Evolutionary conservation across 2,797 vertebrate species (phyloP).

Genomic region (Craterocephalus amniculus): DNA sequence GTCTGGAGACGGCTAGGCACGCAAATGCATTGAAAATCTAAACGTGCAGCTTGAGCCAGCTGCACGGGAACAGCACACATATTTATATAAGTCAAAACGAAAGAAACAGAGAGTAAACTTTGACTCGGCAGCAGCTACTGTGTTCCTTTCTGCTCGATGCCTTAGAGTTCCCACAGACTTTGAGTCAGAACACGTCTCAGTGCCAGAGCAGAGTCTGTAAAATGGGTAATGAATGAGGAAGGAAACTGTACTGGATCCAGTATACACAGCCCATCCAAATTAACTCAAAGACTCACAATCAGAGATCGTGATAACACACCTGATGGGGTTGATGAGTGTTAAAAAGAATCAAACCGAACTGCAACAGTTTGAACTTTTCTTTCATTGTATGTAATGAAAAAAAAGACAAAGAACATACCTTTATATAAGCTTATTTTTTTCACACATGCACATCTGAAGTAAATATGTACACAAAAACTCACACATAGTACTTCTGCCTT

Average conservation of each 20-base stretch:
- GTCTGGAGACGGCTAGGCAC: slow-evolving; percentile 12
- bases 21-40: slow-evolving; percentile 7
- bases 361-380: slow-evolving; percentile 6
- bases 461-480: slow-evolving; percentile 31
- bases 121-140: slow-evolving; percentile 56
- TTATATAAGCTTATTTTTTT: slow-evolving; percentile 18
- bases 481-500: slow-evolving; percentile 39
- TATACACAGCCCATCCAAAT: slow-evolving; percentile 45
- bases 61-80: slow-evolving; percentile 37
- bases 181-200: slow-evolving; percentile 54
- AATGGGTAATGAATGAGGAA: slow-evolving; percentile 71
- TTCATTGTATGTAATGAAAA: background rate
- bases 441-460: slow-evolving; percentile 6
- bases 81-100: slow-evolving; percentile 27
- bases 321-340: slow-evolving; percentile 17
- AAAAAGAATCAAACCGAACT: slow-evolving; percentile 9
- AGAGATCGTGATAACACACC: slow-evolving; percentile 42
- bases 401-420: background rate
- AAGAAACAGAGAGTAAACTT: slow-evolving; percentile 45
- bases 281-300: slow-evolving; percentile 46
- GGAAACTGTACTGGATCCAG: slow-evolving; percentile 61
- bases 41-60: background rate
- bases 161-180: slow-evolving; percentile 54
- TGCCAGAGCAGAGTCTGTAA: slow-evolving; percentile 71
- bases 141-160: slow-evolving; percentile 43